Evolutionary conservation across 2,113 vertebrate species (phyloP).

Genomic region (Oreochromis aureus): DNA sequence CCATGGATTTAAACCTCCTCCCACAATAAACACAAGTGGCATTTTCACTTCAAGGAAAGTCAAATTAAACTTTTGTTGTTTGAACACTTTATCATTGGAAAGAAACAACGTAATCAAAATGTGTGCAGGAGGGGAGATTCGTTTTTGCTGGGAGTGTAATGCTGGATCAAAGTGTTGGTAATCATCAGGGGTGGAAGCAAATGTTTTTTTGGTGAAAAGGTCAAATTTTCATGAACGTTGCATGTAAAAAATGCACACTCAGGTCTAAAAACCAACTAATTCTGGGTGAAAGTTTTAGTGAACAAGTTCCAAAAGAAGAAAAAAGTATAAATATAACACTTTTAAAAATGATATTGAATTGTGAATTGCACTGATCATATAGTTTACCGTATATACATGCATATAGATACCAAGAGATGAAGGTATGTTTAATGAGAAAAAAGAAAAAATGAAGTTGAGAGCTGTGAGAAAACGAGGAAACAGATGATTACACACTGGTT

Average conservation of each 20-base stretch:
- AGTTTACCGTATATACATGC: not conserved
- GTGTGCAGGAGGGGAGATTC: not conserved
- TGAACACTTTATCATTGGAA: not conserved
- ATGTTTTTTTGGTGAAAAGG: not conserved
- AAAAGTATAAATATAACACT: not conserved
- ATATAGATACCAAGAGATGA: not conserved
- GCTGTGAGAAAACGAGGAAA: not conserved
- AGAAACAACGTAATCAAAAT: not conserved
- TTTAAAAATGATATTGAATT: not conserved
- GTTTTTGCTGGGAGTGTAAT: not conserved
- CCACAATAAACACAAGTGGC: constrained; percentile 12
- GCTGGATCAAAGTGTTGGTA: not conserved
- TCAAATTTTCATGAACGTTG: not conserved
- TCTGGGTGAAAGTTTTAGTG: not conserved
- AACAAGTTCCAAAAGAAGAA: not conserved
- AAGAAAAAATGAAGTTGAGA: not conserved
- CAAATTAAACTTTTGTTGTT: not conserved
- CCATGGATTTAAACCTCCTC: not conserved
- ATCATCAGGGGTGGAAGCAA: not conserved
- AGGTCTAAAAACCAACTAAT: not conserved
- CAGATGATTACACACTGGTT: not conserved
- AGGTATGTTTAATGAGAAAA: not conserved
- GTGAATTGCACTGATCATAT: not conserved
- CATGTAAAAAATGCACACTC: not conserved
- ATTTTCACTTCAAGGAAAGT: constrained; percentile 3